Percentiles rank a stretch among this genome's conserved stretches.
Conservation (phyloP, 2,888 invertebrate genomes). For the Saturnia japonica region DNA sequence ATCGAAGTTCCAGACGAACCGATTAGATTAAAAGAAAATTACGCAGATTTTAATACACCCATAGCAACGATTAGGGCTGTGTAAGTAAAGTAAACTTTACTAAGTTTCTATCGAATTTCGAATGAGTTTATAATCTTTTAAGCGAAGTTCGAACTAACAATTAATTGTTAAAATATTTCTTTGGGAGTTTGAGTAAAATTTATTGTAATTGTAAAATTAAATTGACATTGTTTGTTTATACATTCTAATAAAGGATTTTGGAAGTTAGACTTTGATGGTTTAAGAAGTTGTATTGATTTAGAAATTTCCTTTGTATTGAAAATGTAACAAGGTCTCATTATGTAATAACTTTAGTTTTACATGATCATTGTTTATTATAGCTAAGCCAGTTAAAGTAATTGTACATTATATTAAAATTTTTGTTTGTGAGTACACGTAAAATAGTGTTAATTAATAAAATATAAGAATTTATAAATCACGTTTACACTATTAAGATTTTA, state of each 20-base stretch:
- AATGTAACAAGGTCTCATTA: not conserved
- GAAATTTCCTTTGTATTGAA: slow-evolving; percentile 6
- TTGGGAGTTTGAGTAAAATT: slow-evolving; percentile 18
- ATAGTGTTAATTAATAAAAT: not conserved
- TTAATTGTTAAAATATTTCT: slow-evolving; percentile 21
- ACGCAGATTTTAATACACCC: slow-evolving; percentile 85
- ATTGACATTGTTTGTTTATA: slow-evolving; percentile 20
- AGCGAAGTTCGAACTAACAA: slow-evolving; percentile 22
- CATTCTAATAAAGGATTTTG: slow-evolving; percentile 15
- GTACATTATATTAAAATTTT: not conserved
- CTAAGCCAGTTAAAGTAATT: not conserved
- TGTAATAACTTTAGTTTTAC: not conserved
- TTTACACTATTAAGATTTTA: not conserved
- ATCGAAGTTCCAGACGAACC: slow-evolving; percentile 82
- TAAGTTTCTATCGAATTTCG: slow-evolving; percentile 21
- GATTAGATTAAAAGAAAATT: slow-evolving; percentile 88
- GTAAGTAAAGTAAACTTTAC: slow-evolving; percentile 81
- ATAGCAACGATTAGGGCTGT: slow-evolving; percentile 87
- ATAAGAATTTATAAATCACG: not conserved
- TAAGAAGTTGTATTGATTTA: slow-evolving; percentile 13
- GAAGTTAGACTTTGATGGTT: slow-evolving; percentile 1
- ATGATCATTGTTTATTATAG: not conserved
- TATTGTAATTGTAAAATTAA: slow-evolving; percentile 19
- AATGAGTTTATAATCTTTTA: slow-evolving; percentile 24
- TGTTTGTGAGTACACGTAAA: not conserved